Conservation (phyloP, 2,888 invertebrate genomes). For the Flexamia atlantica region DNA sequence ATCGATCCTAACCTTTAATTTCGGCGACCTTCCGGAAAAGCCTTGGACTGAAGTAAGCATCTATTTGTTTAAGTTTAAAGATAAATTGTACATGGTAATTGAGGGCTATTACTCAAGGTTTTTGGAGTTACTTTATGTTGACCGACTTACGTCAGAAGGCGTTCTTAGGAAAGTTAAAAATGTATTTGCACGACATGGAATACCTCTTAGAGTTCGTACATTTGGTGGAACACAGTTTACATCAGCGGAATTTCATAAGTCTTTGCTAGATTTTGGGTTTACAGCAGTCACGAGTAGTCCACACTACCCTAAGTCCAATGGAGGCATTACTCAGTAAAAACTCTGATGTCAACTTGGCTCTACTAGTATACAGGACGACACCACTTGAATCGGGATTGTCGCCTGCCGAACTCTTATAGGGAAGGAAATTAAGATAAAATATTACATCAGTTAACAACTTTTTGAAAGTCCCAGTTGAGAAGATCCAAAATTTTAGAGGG, state of each 20-base stretch:
- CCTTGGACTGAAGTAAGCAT: too few relatives aligned
- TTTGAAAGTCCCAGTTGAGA: neutral
- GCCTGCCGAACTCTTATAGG: conserved; percentile 37
- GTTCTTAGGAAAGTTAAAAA: neutral
- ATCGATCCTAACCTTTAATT: too few relatives aligned
- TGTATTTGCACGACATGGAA: conserved; percentile 29
- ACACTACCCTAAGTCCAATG: neutral
- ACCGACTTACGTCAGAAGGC: neutral
- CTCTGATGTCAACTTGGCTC: conserved; percentile 27
- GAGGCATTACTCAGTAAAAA: conserved; percentile 25
- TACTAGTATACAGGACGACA: conserved; percentile 26
- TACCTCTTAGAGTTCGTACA: neutral
- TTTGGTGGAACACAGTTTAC: conserved; percentile 54
- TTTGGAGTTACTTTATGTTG: too few relatives aligned
- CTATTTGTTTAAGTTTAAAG: too few relatives aligned
- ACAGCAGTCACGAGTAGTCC: neutral
- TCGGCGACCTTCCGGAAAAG: too few relatives aligned
- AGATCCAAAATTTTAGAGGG: neutral
- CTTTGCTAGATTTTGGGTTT: neutral
- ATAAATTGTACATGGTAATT: too few relatives aligned
- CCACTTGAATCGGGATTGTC: conserved; percentile 28
- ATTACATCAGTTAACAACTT: conserved; percentile 4
- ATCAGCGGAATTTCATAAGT: conserved; percentile 3
- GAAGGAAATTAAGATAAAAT: conserved; percentile 18
- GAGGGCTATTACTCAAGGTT: too few relatives aligned